These are phyloP conservation scores for Nycteola revayana DNA, from an alignment of 2,888 invertebrate genomes.

Conservation along the genomic window DNA sequence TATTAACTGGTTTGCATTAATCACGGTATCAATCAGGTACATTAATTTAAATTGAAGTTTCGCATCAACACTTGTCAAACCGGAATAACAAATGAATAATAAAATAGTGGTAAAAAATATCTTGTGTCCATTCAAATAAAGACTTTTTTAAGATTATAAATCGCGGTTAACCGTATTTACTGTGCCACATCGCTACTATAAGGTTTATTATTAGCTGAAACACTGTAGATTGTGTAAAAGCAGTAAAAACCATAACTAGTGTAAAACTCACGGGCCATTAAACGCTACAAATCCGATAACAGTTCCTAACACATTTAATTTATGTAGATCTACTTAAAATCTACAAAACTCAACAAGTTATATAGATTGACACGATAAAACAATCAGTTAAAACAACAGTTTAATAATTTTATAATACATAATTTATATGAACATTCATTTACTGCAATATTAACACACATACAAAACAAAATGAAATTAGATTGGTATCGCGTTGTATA, in stretches of 20 bases:
- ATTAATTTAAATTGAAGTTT: slow-evolving; percentile 33
- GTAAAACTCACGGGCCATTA: slow-evolving; percentile 15
- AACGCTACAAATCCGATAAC: slow-evolving; percentile 21
- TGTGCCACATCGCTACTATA: too few species aligned
- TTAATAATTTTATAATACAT: slow-evolving; percentile 37
- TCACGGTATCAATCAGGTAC: slow-evolving; percentile 19
- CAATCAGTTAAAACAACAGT: slow-evolving; percentile 41
- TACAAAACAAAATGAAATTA: slow-evolving; percentile 37
- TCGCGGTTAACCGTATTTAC: too few species aligned
- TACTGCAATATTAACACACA: slow-evolving; percentile 35
- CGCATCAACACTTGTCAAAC: slow-evolving; percentile 32
- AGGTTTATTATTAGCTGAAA: too few species aligned
- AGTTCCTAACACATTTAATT: slow-evolving; percentile 12
- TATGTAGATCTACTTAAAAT: slow-evolving; percentile 29
- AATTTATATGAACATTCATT: slow-evolving; percentile 36
- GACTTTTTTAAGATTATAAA: background rate
- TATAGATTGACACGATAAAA: slow-evolving; percentile 38
- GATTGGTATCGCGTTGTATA: slow-evolving; percentile 52
- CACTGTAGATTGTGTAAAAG: background rate
- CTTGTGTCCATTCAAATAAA: background rate
- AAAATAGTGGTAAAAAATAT: slow-evolving; percentile 7
- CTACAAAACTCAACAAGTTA: slow-evolving; percentile 21
- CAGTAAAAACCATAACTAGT: slow-evolving; percentile 7
- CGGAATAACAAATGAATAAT: slow-evolving; percentile 29
- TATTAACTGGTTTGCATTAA: slow-evolving; percentile 21